A percentile compares a stretch with the other conserved stretches of the same genome.
These are phyloP conservation scores for Gymnodraco acuticeps DNA, from an alignment of 2,797 vertebrate species.

Conservation along the genomic window DNA sequence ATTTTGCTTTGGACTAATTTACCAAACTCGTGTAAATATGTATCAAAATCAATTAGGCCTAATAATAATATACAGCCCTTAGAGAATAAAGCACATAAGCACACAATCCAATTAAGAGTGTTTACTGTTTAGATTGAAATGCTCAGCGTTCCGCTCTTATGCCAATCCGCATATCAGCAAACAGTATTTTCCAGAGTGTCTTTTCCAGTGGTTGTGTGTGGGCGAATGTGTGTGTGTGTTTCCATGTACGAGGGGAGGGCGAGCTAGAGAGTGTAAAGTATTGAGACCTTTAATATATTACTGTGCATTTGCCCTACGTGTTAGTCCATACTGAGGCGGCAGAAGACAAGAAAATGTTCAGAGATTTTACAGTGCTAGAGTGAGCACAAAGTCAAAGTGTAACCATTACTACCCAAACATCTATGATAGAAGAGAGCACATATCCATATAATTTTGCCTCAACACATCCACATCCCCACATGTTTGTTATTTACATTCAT, in stretches of 20 bases:
- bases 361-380: background rate
- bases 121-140: constrained; percentile 82
- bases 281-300: constrained; percentile 37
- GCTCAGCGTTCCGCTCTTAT: constrained; percentile 75
- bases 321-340: background rate
- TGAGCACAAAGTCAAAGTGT: constrained; percentile 26
- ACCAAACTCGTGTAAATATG: constrained; percentile 73
- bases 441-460: background rate
- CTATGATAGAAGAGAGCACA: background rate
- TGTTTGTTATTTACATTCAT: background rate
- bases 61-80: constrained; percentile 79
- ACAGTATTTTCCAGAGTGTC: constrained; percentile 69
- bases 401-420: constrained; percentile 7
- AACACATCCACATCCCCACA: background rate
- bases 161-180: constrained; percentile 77
- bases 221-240: constrained; percentile 39
- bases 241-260: constrained; percentile 22
- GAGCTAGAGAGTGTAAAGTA: constrained; percentile 38
- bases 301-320: constrained; percentile 25
- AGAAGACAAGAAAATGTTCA: constrained; percentile 2
- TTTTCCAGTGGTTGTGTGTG: constrained; percentile 63
- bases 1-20: constrained; percentile 72
- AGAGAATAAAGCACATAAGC: constrained; percentile 81
- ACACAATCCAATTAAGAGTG: constrained; percentile 85
- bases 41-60: constrained; percentile 83